Evolutionary conservation across 2,888 invertebrate species (phyloP), one percentile per base, ranked within the genome.

Genomic region (Graphium colonna): DNA sequence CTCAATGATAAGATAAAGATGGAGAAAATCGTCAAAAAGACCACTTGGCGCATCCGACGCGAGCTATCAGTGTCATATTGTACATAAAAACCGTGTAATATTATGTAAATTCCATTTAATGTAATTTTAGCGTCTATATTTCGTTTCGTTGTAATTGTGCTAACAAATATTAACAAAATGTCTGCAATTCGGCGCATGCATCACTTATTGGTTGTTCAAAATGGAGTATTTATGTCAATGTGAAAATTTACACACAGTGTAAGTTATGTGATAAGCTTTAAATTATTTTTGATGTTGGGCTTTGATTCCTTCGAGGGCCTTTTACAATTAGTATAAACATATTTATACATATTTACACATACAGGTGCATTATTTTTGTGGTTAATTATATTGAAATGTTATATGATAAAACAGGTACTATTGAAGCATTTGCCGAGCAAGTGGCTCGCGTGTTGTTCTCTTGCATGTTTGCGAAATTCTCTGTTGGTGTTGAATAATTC

Each of bases 191-290:
- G 26, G 15, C 47, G 43, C 47, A 26, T 28, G 38, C 36, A 33
- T 39, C 16, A 15, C 12, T 44, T 45, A 18, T 44, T 9, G 51
- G 39, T 45, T 39, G 40, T 43, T 39, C 39, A 38, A 5, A 12
- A 36, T n/a, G 13, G 44, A 41, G 36, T 48, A 51, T 54, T 51
- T 52, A 52, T 45, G 48, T 46, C 62, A 31, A 42, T 36, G 62
- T 62, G 60, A 60, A 71, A 69, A 72, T 73, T 73, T 76, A 77
- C 75, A 77, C 73, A 52, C 60, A 64, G 73, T 72, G 79, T 78
- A 75, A 74, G 71, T 75, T 69, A 69, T 77, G 76, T 79, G 76
- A 84, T 85, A 81, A 86, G 85, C 86, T 86, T 87, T 88, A 89
- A 88, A 85, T 86, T 86, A 84, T 87, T 88, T 79, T 82, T 83